Evolutionary conservation across 1,140 invertebrate genomes (phyloP).

Genomic region (Pseudomyrmex gracilis): DNA sequence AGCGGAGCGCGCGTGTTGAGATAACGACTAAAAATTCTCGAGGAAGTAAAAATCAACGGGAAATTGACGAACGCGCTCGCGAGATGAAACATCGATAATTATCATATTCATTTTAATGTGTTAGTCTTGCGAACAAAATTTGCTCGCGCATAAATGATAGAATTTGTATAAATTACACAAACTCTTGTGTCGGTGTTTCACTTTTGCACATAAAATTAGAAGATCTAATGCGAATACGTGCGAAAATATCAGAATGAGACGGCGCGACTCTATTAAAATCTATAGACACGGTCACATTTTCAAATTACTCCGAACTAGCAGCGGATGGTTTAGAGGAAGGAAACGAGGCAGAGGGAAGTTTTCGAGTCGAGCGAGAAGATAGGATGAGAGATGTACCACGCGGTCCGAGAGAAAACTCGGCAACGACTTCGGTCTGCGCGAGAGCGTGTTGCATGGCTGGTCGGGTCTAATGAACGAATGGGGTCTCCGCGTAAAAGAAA

Average conservation of each 20-base stretch:
- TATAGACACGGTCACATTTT: slow-evolving; percentile 33
- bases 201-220: no score
- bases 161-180: no score
- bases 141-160: no score
- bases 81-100: no score
- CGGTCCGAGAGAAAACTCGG: slow-evolving; percentile 49
- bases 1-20: neutral
- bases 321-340: slow-evolving; percentile 13
- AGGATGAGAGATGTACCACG: slow-evolving; percentile 45
- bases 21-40: slow-evolving; percentile 26
- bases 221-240: neutral
- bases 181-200: no score
- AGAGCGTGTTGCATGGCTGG: slow-evolving; percentile 59
- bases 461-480: slow-evolving; percentile 77
- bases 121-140: no score
- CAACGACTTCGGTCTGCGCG: slow-evolving; percentile 33
- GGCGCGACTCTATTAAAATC: slow-evolving; percentile 6
- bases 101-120: no score
- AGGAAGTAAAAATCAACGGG: neutral
- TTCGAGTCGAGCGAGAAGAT: slow-evolving; percentile 35
- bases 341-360: slow-evolving; percentile 25
- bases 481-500: slow-evolving; percentile 63
- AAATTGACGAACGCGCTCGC: no score
- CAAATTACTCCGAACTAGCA: slow-evolving; percentile 39
- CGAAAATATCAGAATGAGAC: slow-evolving; percentile 29